phyloP scores from a whole-genome alignment of 2,888 invertebrate genomes.

The Taphrorychus bicolor region DNA sequence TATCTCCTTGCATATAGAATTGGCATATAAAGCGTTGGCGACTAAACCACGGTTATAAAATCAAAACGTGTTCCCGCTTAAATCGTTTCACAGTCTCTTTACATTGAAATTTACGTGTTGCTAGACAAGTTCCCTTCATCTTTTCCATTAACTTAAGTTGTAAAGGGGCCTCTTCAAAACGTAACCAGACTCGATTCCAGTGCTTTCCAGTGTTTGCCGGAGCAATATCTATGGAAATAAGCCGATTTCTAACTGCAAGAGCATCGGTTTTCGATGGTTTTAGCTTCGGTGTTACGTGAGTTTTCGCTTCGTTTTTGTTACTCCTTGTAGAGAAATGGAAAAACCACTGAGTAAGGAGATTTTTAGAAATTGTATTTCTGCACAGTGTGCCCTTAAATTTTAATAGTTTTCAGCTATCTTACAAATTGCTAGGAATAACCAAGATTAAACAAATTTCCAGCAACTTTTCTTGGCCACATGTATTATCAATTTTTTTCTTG shows the following conservation, averaged over 20 bases:
- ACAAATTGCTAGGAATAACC: no score
- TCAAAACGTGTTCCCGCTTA: conserved; percentile 19
- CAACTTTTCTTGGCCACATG: no score
- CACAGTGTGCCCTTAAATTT: background rate
- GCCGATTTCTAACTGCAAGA: conserved; percentile 15
- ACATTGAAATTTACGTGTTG: conserved; percentile 10
- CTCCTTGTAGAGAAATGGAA: background rate
- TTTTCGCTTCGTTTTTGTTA: background rate
- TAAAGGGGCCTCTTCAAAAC: background rate
- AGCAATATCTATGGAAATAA: conserved; percentile 57
- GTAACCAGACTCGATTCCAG: background rate
- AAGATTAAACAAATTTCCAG: no score
- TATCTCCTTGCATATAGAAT: conserved; percentile 58
- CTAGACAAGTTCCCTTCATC: conserved; percentile 1
- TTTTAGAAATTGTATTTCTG: background rate
- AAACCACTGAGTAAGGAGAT: background rate
- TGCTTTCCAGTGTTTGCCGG: background rate
- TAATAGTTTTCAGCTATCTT: background rate
- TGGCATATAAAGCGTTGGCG: conserved; percentile 48
- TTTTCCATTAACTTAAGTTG: conserved; percentile 11
- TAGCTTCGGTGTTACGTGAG: background rate
- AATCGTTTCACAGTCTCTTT: conserved; percentile 7
- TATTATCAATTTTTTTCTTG: no score
- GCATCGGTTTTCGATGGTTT: conserved; percentile 8
- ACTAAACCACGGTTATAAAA: conserved; percentile 15